Percentiles rank a stretch among this genome's conserved stretches.
phyloP scores from a whole-genome alignment of 2,113 vertebrate genomes.

The Apistogramma diplotaenia region DNA sequence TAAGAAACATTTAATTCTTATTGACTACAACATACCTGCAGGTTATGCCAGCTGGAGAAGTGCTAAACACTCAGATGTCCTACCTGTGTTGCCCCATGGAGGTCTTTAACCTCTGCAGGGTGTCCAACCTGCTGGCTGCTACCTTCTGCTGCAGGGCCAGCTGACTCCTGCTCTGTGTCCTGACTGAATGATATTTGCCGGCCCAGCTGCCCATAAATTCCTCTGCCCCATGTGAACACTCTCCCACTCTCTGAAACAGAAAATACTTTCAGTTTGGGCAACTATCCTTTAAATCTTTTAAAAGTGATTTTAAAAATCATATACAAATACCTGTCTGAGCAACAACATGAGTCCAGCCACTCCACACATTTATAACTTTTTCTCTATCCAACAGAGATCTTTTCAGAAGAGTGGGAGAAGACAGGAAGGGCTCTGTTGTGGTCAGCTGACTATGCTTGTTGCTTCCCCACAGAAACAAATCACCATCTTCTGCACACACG shows the following conservation, averaged over 20 bases:
- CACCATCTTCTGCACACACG: slow-evolving; percentile 75
- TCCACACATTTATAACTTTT: slow-evolving; percentile 80
- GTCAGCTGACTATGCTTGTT: slow-evolving; percentile 88
- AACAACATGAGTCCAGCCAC: slow-evolving; percentile 91
- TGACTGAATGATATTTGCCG: slow-evolving; percentile 29
- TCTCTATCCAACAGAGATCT: slow-evolving; percentile 75
- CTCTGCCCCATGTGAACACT: slow-evolving; percentile 91
- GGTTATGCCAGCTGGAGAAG: neutral
- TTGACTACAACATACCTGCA: neutral
- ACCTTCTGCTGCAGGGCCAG: neutral
- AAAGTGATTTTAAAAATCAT: neutral
- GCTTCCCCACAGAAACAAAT: slow-evolving; percentile 89
- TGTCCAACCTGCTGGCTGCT: slow-evolving; percentile 20
- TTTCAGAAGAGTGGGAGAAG: slow-evolving; percentile 77
- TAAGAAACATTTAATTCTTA: neutral
- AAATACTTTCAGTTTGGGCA: neutral
- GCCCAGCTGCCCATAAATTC: slow-evolving; percentile 89
- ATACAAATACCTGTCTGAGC: slow-evolving; percentile 82
- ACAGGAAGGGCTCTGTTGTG: slow-evolving; percentile 75
- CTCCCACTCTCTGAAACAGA: slow-evolving; percentile 82
- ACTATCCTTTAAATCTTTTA: neutral
- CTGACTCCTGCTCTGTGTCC: slow-evolving; percentile 22
- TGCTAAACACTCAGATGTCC: neutral
- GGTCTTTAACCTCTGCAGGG: slow-evolving; percentile 74
- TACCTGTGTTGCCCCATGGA: slow-evolving; percentile 86